A percentile compares a stretch with the other conserved stretches of the same genome.
These are phyloP conservation scores for Erythrocercus mccallii DNA, from an alignment of 2,113 vertebrate species.

Conservation along the genomic window DNA sequence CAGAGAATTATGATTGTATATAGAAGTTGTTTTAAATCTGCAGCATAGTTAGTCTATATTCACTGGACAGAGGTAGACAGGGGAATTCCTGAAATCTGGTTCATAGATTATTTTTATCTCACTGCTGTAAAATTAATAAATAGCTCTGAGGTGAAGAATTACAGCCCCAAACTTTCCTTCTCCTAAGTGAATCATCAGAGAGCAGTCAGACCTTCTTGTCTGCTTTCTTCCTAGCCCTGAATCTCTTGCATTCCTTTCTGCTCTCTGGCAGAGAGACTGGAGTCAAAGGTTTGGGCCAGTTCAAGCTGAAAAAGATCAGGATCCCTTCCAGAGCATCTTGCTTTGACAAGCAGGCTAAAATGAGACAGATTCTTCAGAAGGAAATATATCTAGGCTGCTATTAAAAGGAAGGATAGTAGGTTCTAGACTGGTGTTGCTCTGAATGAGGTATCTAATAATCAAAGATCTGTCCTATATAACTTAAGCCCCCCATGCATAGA, in stretches of 20 bases:
- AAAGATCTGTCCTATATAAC: neutral
- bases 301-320: neutral
- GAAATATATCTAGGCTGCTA: neutral
- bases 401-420: neutral
- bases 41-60: neutral
- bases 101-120: neutral
- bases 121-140: neutral
- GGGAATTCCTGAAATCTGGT: neutral
- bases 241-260: neutral
- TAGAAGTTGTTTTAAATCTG: neutral
- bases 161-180: neutral
- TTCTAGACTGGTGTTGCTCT: neutral
- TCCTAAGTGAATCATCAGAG: neutral
- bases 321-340: neutral
- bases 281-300: neutral
- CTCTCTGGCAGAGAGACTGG: neutral
- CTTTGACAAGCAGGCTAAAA: neutral
- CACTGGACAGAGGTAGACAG: neutral
- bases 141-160: neutral
- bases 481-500: neutral
- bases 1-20: neutral
- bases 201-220: neutral
- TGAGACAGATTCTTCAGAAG: neutral
- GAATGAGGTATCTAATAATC: neutral
- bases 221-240: neutral